Base-by-base conservation (phyloP, 2,888 invertebrate species). In the Agriopis leucophaearia region DNA sequence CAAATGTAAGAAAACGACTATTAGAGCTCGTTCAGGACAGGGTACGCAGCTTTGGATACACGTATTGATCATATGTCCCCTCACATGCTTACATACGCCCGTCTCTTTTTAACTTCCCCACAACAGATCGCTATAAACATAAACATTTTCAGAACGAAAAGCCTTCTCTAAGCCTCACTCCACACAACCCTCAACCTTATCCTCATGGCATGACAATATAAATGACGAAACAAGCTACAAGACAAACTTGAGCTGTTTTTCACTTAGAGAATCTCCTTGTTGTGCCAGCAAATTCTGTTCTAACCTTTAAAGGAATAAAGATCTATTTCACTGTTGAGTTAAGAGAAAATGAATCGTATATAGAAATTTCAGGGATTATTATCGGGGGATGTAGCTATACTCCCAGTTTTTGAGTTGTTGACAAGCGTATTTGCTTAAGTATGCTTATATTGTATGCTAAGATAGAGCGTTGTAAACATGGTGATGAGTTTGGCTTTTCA, bases 1-100 rank as follows among this genome's bases (percentile, higher is more conserved):
- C 92, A 93, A 93, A 94, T 94, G 88, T 91, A 93, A 94, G 93
- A 94, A 94, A 92, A 94, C 91, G 91, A 89, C 90, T 86, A 92
- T 91, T 91, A 91, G 83, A 81, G 79, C 75, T 80, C 79, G 84
- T 84, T 81, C 81, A 74, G 75, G 70, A 74, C 80, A 82, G 84
- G 81, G 83, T 81, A 76, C 82, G 81, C 86, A 81, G 80, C 75
- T 78, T 78, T 83, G 80, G 80, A 60, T 81, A 79, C 80, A 78
- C 78, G 91, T 93, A 94, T 94, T 86, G 93, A 94, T 94, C 93
- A 92, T 87, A 84, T 87, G 82, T 84, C 86, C 85, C 88, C 89
- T 84, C 92, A 90, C 89, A 93, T 89, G 91, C 87, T 88, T 89
- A 90, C 93, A 93, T 93, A 92, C 88, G 81, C 81, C 92, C 88